Percentiles rank a stretch among this genome's conserved stretches.
Evolutionary conservation across 2,113 vertebrate species (phyloP).

Genomic region (Pipra filicauda): DNA sequence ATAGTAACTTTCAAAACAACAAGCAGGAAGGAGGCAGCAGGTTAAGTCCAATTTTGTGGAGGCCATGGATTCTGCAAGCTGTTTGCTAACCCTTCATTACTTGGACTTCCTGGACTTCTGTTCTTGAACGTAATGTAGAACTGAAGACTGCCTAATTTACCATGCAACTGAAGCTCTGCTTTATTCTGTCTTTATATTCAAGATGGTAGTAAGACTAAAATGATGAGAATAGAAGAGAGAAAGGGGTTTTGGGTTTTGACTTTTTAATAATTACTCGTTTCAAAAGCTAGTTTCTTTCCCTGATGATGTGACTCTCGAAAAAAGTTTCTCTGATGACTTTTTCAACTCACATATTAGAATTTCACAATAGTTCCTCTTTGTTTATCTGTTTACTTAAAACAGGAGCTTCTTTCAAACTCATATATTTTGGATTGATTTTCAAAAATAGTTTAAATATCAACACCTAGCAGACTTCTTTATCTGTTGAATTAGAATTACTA

Average conservation of each 20-base stretch:
- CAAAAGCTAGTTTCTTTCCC: neutral
- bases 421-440: neutral
- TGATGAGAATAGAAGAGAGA: neutral
- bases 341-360: neutral
- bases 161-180: neutral
- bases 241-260: neutral
- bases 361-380: neutral
- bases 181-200: neutral
- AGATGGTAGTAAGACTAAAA: neutral
- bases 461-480: neutral
- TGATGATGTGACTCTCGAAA: neutral
- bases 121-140: neutral
- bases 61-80: neutral
- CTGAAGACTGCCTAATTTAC: neutral
- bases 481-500: neutral
- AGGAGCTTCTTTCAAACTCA: neutral
- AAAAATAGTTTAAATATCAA: neutral
- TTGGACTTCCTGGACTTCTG: neutral
- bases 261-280: neutral
- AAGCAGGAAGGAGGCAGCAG: slow-evolving; percentile 4
- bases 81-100: slow-evolving; percentile 9
- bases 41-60: neutral
- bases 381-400: neutral
- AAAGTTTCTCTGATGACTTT: neutral
- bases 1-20: slow-evolving; percentile 14